These are phyloP conservation scores for Brachionus rotundiformis DNA, from an alignment of 1,140 invertebrate species.

Conservation along the genomic window DNA sequence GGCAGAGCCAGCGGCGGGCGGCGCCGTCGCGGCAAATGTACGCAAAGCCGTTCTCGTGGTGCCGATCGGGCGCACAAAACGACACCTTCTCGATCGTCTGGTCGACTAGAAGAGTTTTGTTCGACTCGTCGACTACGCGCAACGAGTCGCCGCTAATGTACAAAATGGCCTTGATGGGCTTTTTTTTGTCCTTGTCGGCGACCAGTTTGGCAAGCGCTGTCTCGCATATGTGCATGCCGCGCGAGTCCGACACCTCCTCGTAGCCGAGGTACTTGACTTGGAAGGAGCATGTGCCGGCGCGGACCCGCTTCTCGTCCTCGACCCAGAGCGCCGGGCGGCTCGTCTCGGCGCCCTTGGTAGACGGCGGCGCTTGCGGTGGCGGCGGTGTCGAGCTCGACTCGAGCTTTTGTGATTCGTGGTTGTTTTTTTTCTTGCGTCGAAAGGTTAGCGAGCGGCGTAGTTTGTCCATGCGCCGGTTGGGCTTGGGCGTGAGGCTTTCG, in stretches of 20 bases:
- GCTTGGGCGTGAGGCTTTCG: not conserved
- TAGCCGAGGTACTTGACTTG: constrained; percentile 97
- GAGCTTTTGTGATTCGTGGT: not conserved
- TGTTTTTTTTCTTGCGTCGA: constrained; percentile 58
- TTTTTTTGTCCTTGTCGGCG: constrained; percentile 57
- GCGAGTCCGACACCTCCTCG: constrained; percentile 96
- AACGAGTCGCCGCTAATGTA: constrained; percentile 96
- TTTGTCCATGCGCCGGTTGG: constrained; percentile 58
- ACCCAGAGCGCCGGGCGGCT: constrained; percentile 92
- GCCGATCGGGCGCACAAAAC: constrained; percentile 97
- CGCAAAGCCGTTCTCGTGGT: constrained; percentile 95
- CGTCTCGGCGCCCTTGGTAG: not conserved
- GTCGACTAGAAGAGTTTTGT: constrained; percentile 95
- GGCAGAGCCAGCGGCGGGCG: constrained; percentile 95
- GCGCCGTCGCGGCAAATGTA: constrained; percentile 84
- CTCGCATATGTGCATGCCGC: constrained; percentile 99
- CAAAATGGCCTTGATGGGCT: constrained; percentile 68
- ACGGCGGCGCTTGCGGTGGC: not conserved
- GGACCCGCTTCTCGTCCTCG: constrained; percentile 90
- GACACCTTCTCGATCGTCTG: constrained; percentile 99
- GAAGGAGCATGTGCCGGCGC: constrained; percentile 92
- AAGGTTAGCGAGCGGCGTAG: constrained; percentile 62
- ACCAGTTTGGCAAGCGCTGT: constrained; percentile 83
- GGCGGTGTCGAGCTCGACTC: not conserved
- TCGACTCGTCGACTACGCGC: constrained; percentile 95